phyloP scores from a whole-genome alignment of 2,113 vertebrate species.

The Arothron firmamentum region DNA sequence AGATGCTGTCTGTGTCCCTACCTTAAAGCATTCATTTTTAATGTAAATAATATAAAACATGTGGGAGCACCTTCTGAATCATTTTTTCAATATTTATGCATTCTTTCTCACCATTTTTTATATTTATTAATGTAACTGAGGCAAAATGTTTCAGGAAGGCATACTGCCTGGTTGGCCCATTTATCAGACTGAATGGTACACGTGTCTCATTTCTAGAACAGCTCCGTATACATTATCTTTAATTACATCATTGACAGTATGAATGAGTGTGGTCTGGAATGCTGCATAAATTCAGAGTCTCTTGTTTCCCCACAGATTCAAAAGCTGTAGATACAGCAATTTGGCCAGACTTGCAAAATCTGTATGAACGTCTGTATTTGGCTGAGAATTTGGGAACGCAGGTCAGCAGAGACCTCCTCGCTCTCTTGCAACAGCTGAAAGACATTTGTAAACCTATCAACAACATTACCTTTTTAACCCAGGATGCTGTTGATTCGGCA shows the following conservation, averaged over 20 bases:
- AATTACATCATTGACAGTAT: neutral
- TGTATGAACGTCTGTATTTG: slow-evolving; percentile 64
- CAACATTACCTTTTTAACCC: neutral
- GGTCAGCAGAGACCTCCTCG: slow-evolving; percentile 61
- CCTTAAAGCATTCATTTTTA: too few relatives aligned
- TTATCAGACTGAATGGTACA: too few relatives aligned
- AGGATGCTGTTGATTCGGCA: neutral
- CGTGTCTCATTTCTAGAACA: too few relatives aligned
- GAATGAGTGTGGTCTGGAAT: neutral
- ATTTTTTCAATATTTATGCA: too few relatives aligned
- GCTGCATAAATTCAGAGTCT: neutral
- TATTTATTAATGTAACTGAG: too few relatives aligned
- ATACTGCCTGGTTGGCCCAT: too few relatives aligned
- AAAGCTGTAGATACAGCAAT: neutral
- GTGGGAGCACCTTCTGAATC: too few relatives aligned
- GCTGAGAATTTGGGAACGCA: slow-evolving; percentile 69
- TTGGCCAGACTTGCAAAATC: slow-evolving; percentile 57
- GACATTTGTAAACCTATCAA: slow-evolving; percentile 21
- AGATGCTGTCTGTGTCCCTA: too few relatives aligned
- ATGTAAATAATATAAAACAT: too few relatives aligned
- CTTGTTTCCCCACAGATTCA: neutral
- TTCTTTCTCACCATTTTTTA: too few relatives aligned
- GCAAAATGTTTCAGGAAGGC: too few relatives aligned
- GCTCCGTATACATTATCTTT: too few relatives aligned
- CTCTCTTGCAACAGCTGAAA: slow-evolving; percentile 64